Base-by-base conservation (phyloP, 2,113 vertebrate genomes). In the Barbus barbus region DNA sequence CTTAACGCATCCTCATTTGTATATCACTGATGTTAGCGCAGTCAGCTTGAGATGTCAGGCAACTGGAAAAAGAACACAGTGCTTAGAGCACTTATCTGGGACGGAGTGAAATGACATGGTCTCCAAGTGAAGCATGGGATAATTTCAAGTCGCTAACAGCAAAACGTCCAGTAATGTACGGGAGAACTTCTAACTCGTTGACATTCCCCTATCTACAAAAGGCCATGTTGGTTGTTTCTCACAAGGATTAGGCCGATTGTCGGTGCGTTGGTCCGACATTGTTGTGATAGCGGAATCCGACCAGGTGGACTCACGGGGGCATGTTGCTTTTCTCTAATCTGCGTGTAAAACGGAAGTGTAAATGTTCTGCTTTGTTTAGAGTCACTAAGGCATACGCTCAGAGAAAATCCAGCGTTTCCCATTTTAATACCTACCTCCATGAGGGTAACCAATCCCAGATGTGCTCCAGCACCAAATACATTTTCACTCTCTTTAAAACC, bases 371-470 rank as follows among this genome's bases (percentile, higher is more conserved):
- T 88, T 90, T 91, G 90, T 90, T 90, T 88, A 82, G 86, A 90
- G 81, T 87, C 87, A 86, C 87, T 83, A 88, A 90, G 82, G 87
- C 89, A 86, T 87, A 78, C 65, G 73, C 85, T 80, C 80, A 74
- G 86, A 89, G 90, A 86, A 91, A 87, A 89, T 88, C 86, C 83
- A 89, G 78, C 51, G 88, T 89, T 91, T 87, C 88, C 84, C 75
- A 85, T 91, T 90, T 90, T 90, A 89, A 90, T 91, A 90, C 88
- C 89, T 88, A 92, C 87, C 88, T 90, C 82, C 51, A 9, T 41
- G 89, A 86, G 86, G 81, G 65, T 90, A 92, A 91, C 89, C 86
- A 88, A 86, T 90, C 86, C 89, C 90, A 92, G 87, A 92, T 92
- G 91, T 90, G 79, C 86, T 74, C 38, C 61, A 79, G 87, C 88